Conservation (phyloP, 1,140 invertebrate genomes). For the Battus philenor region DNA sequence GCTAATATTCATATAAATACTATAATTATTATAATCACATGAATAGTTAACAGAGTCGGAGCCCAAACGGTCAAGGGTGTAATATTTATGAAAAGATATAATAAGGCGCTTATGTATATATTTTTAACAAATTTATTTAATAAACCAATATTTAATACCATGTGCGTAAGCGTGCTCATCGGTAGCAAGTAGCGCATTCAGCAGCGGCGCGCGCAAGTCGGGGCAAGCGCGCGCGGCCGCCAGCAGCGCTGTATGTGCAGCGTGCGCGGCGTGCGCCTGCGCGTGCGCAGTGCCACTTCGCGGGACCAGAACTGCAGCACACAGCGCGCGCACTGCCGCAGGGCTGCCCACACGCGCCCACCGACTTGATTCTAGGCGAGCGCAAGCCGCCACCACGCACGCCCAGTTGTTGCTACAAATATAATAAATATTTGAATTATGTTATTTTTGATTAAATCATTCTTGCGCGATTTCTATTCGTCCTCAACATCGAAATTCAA, state of each 20-base stretch:
- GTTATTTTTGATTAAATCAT: too few species aligned
- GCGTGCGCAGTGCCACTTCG: conserved; percentile 13
- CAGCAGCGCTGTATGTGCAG: conserved; percentile 39
- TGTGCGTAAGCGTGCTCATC: conserved; percentile 49
- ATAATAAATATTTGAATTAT: conserved; percentile 3
- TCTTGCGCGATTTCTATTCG: too few species aligned
- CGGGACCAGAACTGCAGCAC: conserved; percentile 34
- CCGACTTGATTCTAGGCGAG: conserved; percentile 25
- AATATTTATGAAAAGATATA: too few species aligned
- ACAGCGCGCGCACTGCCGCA: conserved; percentile 37
- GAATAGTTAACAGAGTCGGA: too few species aligned
- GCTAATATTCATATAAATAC: too few species aligned
- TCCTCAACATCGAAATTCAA: too few species aligned
- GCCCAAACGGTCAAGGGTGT: too few species aligned
- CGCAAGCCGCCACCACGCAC: conserved; percentile 46
- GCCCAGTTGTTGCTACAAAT: conserved; percentile 57
- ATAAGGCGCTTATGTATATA: too few species aligned
- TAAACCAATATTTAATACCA: too few species aligned
- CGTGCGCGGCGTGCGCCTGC: conserved; percentile 19
- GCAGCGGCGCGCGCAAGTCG: conserved; percentile 30
- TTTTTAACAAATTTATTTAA: too few species aligned
- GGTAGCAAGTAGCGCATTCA: conserved; percentile 40
- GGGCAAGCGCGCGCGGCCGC: conserved; percentile 40
- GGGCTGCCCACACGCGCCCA: conserved; percentile 35
- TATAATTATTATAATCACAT: too few species aligned